phyloP scores from a whole-genome alignment of 2,113 vertebrate genomes.

The Cottus gobio region DNA sequence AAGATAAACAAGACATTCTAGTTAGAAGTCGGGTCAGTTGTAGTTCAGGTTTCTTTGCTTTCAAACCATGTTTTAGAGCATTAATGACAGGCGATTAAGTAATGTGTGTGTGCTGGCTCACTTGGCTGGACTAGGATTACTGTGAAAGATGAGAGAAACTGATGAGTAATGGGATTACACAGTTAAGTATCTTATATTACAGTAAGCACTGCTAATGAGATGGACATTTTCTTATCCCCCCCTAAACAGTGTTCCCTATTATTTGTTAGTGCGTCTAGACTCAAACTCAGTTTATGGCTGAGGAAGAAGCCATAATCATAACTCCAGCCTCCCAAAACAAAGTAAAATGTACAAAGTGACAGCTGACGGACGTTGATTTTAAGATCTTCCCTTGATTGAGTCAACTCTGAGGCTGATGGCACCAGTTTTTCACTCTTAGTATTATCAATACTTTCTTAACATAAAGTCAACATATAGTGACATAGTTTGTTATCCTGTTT shows the following conservation, averaged over 20 bases:
- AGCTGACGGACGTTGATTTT: background rate
- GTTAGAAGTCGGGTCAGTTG: background rate
- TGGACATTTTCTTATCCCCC: background rate
- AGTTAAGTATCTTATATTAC: conserved; percentile 11
- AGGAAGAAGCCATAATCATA: background rate
- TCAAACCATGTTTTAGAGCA: background rate
- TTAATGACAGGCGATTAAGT: background rate
- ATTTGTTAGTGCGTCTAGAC: background rate
- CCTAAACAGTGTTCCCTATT: background rate
- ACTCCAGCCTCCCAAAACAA: no score
- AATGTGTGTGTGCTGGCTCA: background rate
- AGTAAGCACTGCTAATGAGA: background rate
- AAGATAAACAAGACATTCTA: background rate
- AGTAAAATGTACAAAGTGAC: background rate
- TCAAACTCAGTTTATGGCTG: background rate
- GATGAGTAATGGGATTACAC: conserved; percentile 1
- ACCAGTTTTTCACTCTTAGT: background rate
- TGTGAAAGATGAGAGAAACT: background rate
- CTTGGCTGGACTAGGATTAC: background rate
- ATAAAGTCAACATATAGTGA: background rate
- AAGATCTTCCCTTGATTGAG: background rate
- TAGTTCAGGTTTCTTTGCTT: background rate
- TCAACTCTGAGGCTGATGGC: background rate
- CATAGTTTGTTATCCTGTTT: background rate
- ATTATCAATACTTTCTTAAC: background rate